phyloP scores from a whole-genome alignment of 2,888 invertebrate genomes.

The Hypomecis punctinalis region DNA sequence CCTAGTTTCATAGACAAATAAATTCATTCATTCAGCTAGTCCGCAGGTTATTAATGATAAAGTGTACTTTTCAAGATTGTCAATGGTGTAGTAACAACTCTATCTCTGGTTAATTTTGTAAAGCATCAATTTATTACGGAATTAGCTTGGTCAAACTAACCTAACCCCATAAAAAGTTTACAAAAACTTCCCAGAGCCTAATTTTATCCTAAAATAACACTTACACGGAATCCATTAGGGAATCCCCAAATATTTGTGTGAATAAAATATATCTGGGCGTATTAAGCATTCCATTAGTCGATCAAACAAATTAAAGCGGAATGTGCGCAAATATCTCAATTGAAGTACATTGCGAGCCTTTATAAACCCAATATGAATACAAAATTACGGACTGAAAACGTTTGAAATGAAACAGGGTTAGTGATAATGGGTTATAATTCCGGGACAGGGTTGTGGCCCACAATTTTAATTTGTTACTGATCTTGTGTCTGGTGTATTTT shows the following conservation, averaged over 20 bases:
- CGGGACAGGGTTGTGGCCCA: not conserved
- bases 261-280: slow-evolving; percentile 28
- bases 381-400: slow-evolving; percentile 19
- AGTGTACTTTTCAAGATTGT: no score
- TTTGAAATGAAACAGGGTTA: slow-evolving; percentile 13
- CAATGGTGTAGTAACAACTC: no score
- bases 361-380: slow-evolving; percentile 35
- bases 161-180: not conserved
- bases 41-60: no score
- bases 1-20: no score
- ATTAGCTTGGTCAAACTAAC: no score
- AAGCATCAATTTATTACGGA: no score
- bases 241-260: slow-evolving; percentile 26
- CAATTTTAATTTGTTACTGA: no score
- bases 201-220: slow-evolving; percentile 18
- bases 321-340: slow-evolving; percentile 44
- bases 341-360: slow-evolving; percentile 44
- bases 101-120: no score
- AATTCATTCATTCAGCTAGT: no score
- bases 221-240: slow-evolving; percentile 22
- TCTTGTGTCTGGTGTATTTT: no score
- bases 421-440: slow-evolving; percentile 8
- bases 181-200: slow-evolving; percentile 3
- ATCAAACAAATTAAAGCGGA: slow-evolving; percentile 51
- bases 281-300: slow-evolving; percentile 49